Percentiles rank a stretch among this genome's conserved stretches.
Evolutionary conservation across 92 coral and sea anemone genomes (phyloP).

Genomic region (Scolanthus callimorphus): DNA sequence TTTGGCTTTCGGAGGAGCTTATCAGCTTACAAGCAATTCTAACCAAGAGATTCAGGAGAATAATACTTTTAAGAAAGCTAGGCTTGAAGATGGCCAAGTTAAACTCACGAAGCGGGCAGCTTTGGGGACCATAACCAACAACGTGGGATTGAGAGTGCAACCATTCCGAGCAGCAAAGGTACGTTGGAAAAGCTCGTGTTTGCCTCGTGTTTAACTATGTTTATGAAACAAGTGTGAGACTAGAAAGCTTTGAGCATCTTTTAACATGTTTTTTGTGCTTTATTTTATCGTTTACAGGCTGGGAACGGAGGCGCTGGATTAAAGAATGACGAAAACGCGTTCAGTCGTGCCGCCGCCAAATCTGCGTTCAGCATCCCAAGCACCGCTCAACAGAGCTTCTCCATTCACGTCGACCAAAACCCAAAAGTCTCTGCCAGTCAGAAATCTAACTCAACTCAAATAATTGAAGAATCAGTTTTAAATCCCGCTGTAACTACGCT

Average conservation of each 20-base stretch:
- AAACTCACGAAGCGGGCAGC: constrained; percentile 89
- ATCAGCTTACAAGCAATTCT: constrained; percentile 57
- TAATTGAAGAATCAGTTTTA: constrained; percentile 45
- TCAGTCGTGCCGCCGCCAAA: constrained; percentile 62
- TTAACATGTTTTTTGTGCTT: too few relatives aligned
- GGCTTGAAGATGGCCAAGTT: constrained; percentile 78
- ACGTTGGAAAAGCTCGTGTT: too few relatives aligned
- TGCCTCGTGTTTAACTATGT: too few relatives aligned
- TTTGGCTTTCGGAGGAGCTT: constrained; percentile 80
- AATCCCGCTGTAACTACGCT: constrained; percentile 87
- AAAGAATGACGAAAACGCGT: constrained; percentile 91
- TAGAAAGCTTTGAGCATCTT: too few relatives aligned
- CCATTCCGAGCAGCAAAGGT: constrained; percentile 96
- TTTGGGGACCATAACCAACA: constrained; percentile 93
- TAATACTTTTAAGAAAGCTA: constrained; percentile 72
- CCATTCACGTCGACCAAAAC: constrained; percentile 78
- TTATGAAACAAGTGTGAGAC: too few relatives aligned
- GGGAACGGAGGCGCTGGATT: constrained; percentile 32
- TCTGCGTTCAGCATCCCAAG: constrained; percentile 67
- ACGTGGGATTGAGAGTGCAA: constrained; percentile 85
- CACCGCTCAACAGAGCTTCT: constrained; percentile 64
- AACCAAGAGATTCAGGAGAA: constrained; percentile 65
- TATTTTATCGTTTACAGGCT: constrained; percentile 38
- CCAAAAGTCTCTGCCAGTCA: constrained; percentile 44
- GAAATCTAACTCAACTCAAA: constrained; percentile 11